phyloP scores from a whole-genome alignment of 2,888 invertebrate genomes.

The Drosophila kuntzei region DNA sequence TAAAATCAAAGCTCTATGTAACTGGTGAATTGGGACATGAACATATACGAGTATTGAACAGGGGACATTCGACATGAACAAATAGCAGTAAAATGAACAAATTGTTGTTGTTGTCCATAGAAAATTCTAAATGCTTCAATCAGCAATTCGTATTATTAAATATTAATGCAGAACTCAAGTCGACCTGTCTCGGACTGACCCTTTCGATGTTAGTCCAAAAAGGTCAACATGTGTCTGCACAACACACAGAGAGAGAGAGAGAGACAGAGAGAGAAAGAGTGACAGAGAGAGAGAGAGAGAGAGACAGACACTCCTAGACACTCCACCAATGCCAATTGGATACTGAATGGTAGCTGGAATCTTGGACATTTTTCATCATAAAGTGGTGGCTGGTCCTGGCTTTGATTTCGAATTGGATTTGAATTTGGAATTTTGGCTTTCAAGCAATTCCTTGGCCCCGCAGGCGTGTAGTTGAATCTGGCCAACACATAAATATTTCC shows the following conservation, averaged over 20 bases:
- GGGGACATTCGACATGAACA: slow-evolving; percentile 50
- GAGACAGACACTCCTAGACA: slow-evolving; percentile 16
- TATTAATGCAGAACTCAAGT: slow-evolving; percentile 82
- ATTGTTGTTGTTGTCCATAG: slow-evolving; percentile 48
- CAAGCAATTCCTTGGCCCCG: slow-evolving; percentile 45
- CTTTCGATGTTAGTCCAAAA: slow-evolving; percentile 65
- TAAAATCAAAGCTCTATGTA: slow-evolving; percentile 77
- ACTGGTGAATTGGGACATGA: slow-evolving; percentile 59
- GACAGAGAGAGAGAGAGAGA: slow-evolving; percentile 9
- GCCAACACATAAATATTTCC: slow-evolving; percentile 78
- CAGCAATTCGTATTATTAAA: slow-evolving; percentile 84
- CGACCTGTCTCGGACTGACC: slow-evolving; percentile 70
- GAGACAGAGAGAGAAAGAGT: slow-evolving; percentile 5
- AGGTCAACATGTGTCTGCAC: slow-evolving; percentile 57
- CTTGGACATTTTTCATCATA: slow-evolving; percentile 80
- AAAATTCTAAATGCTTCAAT: slow-evolving; percentile 76
- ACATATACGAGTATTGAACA: slow-evolving; percentile 16
- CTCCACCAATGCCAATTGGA: slow-evolving; percentile 39
- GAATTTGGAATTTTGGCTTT: slow-evolving; percentile 78
- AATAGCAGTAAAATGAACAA: slow-evolving; percentile 50
- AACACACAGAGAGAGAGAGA: slow-evolving; percentile 20
- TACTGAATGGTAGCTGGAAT: slow-evolving; percentile 60
- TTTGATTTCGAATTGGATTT: slow-evolving; percentile 80
- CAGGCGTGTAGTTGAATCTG: slow-evolving; percentile 44
- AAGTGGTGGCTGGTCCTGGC: slow-evolving; percentile 57